Conservation (phyloP, 2,113 vertebrate species). For the Megalops atlanticus region DNA sequence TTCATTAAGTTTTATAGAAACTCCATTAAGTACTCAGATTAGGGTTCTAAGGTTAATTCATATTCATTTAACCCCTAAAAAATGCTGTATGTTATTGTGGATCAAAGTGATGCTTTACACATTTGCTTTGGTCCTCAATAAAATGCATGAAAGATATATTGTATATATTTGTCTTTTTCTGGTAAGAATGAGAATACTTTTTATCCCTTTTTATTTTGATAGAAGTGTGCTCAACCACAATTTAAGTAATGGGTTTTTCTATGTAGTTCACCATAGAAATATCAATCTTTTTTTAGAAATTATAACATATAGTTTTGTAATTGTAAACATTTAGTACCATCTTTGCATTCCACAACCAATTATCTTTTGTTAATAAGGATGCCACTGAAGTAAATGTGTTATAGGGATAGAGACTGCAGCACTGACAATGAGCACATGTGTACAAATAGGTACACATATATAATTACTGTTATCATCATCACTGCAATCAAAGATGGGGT, state of each 20-base stretch:
- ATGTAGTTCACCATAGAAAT: neutral
- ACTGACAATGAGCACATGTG: neutral
- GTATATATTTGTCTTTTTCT: neutral
- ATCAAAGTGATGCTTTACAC: slow-evolving; percentile 20
- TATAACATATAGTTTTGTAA: neutral
- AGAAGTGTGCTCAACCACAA: neutral
- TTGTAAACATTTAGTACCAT: neutral
- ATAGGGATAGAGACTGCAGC: no score
- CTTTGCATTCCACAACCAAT: neutral
- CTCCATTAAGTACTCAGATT: slow-evolving; percentile 49
- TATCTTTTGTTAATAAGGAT: neutral
- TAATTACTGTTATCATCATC: neutral
- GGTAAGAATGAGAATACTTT: no score
- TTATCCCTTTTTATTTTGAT: neutral
- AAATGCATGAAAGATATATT: neutral
- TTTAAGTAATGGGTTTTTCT: neutral
- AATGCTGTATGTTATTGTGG: slow-evolving; percentile 41
- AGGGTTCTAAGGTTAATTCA: slow-evolving; percentile 56
- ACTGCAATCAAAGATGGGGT: neutral
- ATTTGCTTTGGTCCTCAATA: neutral
- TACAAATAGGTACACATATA: neutral
- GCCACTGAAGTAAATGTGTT: neutral
- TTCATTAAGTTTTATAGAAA: slow-evolving; percentile 55
- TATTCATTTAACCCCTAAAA: slow-evolving; percentile 52
- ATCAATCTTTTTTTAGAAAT: neutral